Evolutionary conservation across 2,797 vertebrate genomes (phyloP), one percentile per base, ranked within the genome.

Genomic region (Benthosema pterotum): DNA sequence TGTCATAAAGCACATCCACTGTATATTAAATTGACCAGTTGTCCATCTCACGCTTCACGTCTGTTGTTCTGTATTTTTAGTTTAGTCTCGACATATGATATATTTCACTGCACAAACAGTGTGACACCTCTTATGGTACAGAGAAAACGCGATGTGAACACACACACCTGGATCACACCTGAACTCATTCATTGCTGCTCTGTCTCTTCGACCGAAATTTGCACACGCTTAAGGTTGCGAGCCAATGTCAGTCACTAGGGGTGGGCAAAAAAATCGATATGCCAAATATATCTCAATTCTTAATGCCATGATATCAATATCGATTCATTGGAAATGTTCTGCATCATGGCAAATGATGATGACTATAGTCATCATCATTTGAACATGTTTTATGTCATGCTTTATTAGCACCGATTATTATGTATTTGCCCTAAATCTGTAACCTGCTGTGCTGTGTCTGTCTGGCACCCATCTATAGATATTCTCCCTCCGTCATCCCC

Each of bases 91-190:
- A 60, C 72, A 50, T 56, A 17, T 42, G 25, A 78, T 2, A 22
- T 75, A 75, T 78, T 77, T 79, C 56, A 65, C 61, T 14, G 52
- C 52, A 19, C 67, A 71, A 77, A 78, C 59, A 63, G 38, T 82
- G 77, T 83, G 70, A 76, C 75, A 78, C 72, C 48, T 78, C 73
- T 82, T 79, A 80, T 82, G 71, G 78, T 74, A 75, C 73, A 71
- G 77, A 72, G 74, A 57, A 66, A 48, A 49, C 8, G 74, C 76
- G 76, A 67, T 65, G 65, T 63, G 76, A 81, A 79, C 83, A 84
- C 86, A 9, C 75, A 84, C 86, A 2, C 75, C 75, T 75, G 78
- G 79, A 75, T 87, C 68, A 75, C 68, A 75, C 62, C 63, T 75
- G 77, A 81, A 69, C 68, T 80, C 75, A 80, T 75, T 76, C n/a